Conservation (phyloP, 2,113 vertebrate species). For the Crotalus horridus region DNA sequence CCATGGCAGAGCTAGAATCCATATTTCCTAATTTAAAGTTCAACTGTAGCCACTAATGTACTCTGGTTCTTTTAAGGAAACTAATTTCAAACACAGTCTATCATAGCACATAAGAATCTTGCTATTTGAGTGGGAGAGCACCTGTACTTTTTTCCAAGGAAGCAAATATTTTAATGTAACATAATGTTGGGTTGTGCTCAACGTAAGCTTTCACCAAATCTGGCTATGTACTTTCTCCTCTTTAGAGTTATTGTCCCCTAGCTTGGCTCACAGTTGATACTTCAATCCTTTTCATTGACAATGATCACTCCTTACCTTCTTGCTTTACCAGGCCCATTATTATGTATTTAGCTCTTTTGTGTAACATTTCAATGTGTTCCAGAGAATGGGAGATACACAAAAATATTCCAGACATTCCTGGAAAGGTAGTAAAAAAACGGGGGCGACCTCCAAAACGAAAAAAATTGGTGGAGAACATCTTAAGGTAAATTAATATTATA, state of each 20-base stretch:
- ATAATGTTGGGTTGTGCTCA: constrained; percentile 13
- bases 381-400: constrained; percentile 68
- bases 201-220: constrained; percentile 37
- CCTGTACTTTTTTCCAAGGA: constrained; percentile 13
- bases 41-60: background rate
- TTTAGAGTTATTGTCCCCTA: constrained; percentile 30
- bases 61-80: constrained; percentile 18
- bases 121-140: constrained; percentile 32
- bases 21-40: background rate
- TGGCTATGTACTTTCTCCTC: constrained; percentile 36
- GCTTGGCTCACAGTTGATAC: constrained; percentile 51
- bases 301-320: constrained; percentile 11
- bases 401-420: constrained; percentile 61
- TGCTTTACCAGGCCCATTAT: background rate
- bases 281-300: constrained; percentile 39
- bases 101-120: constrained; percentile 46
- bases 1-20: background rate
- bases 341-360: constrained; percentile 9
- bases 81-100: constrained; percentile 40
- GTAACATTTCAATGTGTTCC: constrained; percentile 36
- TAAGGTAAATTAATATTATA: constrained; percentile 70
- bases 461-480: constrained; percentile 72
- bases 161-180: constrained; percentile 23
- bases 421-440: constrained; percentile 82
- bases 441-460: constrained; percentile 93